Evolutionary conservation across 2,888 invertebrate genomes (phyloP).

Genomic region (Drosophila mercatorum): DNA sequence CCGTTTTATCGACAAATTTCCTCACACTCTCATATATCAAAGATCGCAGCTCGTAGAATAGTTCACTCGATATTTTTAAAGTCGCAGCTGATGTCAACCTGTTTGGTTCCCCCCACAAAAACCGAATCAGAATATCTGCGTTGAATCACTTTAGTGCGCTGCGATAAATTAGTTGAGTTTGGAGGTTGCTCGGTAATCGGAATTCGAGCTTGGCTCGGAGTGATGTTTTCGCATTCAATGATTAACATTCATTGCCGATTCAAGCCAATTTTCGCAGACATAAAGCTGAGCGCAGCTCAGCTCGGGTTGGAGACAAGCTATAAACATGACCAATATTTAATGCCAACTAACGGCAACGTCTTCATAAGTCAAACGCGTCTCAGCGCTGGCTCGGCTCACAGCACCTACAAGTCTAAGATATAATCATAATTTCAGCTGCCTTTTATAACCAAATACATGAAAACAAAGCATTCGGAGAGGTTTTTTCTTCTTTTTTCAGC

Average conservation of each 20-base stretch:
- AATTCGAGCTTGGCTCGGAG: neutral
- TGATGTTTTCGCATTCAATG: constrained; percentile 14
- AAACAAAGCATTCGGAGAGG: constrained; percentile 52
- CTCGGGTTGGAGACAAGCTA: constrained; percentile 15
- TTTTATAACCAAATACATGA: constrained; percentile 24
- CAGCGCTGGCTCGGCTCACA: constrained; percentile 16
- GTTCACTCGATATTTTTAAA: constrained; percentile 1
- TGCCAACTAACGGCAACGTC: constrained; percentile 65
- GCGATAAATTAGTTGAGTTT: constrained; percentile 24
- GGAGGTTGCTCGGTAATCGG: constrained; percentile 13
- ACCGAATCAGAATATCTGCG: neutral
- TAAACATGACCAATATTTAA: constrained; percentile 44
- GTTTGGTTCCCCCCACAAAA: neutral
- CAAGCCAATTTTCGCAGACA: constrained; percentile 35
- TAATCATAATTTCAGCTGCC: constrained; percentile 32
- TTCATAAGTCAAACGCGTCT: constrained; percentile 57
- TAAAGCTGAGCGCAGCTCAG: constrained; percentile 8
- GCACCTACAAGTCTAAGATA: constrained; percentile 54
- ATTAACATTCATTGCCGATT: constrained; percentile 39
- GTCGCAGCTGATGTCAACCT: neutral
- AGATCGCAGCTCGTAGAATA: neutral
- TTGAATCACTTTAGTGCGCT: constrained; percentile 4
- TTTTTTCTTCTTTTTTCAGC: constrained; percentile 1
- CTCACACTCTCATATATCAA: constrained; percentile 6
- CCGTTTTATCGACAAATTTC: constrained; percentile 6